Evolutionary conservation across 2,113 vertebrate species (phyloP), one percentile per base, ranked within the genome.

Genomic region (Notothenia rossii): DNA sequence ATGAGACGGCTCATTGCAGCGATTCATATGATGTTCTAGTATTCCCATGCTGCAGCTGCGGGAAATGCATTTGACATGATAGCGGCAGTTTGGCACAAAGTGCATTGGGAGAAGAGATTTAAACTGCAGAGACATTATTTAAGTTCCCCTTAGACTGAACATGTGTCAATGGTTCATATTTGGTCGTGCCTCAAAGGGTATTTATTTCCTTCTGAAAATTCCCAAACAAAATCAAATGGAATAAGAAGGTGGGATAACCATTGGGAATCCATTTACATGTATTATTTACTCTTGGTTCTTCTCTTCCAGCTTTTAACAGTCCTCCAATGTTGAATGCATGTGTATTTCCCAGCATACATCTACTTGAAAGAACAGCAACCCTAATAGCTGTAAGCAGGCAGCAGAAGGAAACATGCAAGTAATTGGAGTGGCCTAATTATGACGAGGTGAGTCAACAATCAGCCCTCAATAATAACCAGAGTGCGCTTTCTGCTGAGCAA

Each of bases 391-490:
- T 43, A 50, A 29, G 40, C 55, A 45, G 18, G 3, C 50, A 17
- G 40, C 64, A 17, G 43, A 73, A 78, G 56, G 61, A 75, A 72
- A 75, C 58, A n/a, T 18, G 18, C 48, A 60, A 49, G 40, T 89
- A 90, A 91, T 80, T 86, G 77, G 55, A 82, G 68, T 63, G 56
- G 51, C 66, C 86, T 87, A 76, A 86, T 93, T 90, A 85, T 83
- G 69, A 88, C 68, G 40, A 89, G 69, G 72, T 69, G 54, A 92
- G 90, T 90, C 83, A 87, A 80, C 79, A 82, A 83, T 76, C n/a
- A 3, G 60, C 45, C 46, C 76, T 83, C 22, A 67, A 55, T 88
- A 84, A 85, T 86, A 90, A 75, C 68, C 66, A 75, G 70, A 56
- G 50, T 65, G 58, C 14, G 29, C 66, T 87, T 86, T 89, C 65